A percentile compares a stretch with the other conserved stretches of the same genome.
Conservation (phyloP, 2,797 vertebrate genomes). For the Chiroxiphia lanceolata region DNA sequence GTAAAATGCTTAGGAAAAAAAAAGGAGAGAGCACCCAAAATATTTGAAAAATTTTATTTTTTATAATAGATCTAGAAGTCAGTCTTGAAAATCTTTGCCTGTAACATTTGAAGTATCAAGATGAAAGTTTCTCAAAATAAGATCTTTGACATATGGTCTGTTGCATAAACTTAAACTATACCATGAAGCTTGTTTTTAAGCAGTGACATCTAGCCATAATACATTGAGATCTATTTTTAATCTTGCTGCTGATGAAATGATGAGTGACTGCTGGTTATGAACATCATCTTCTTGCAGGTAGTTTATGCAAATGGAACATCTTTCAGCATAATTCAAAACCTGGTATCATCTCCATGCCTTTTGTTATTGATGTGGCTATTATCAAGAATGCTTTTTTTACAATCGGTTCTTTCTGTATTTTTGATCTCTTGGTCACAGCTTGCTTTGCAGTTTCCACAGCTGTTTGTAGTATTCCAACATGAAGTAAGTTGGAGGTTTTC, state of each 20-base stretch:
- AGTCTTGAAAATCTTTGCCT: background rate
- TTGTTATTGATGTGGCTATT: background rate
- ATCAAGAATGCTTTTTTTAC: background rate
- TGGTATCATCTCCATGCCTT: background rate
- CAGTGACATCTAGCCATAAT: background rate
- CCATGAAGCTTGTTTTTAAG: background rate
- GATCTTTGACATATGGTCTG: background rate
- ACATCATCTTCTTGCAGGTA: background rate
- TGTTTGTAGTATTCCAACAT: background rate
- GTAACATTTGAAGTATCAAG: background rate
- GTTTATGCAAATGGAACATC: background rate
- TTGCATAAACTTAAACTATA: background rate
- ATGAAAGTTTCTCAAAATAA: background rate
- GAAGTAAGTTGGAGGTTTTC: background rate
- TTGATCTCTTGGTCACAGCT: background rate
- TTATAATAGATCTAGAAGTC: background rate
- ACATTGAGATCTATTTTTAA: background rate
- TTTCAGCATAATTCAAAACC: background rate
- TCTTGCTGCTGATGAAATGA: background rate
- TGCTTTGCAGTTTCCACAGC: background rate
- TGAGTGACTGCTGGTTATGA: background rate
- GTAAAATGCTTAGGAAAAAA: background rate
- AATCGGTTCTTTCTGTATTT: background rate
- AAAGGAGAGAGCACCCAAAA: background rate
- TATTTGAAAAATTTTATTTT: background rate